These are phyloP conservation scores for Vollenhovia emeryi DNA, from an alignment of 1,140 invertebrate species.

Conservation along the genomic window DNA sequence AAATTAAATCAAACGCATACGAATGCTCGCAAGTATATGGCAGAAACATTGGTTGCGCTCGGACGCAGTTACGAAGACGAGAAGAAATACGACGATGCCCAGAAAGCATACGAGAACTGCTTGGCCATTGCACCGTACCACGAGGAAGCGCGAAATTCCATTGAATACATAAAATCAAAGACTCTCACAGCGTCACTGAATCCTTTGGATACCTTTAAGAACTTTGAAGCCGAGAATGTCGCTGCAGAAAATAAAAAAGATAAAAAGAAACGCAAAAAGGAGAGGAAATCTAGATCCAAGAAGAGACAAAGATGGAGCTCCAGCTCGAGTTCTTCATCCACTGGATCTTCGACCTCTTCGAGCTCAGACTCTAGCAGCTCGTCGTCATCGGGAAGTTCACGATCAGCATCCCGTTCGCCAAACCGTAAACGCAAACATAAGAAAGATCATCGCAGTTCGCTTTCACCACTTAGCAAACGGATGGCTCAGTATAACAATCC, in stretches of 20 bases:
- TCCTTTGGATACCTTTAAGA: conserved; percentile 82
- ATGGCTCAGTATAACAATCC: conserved; percentile 88
- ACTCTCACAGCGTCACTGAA: conserved; percentile 79
- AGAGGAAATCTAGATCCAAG: conserved; percentile 90
- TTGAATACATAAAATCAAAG: conserved; percentile 91
- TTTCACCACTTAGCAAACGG: conserved; percentile 92
- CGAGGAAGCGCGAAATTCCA: conserved; percentile 93
- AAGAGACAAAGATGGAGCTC: conserved; percentile 88
- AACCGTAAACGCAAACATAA: conserved; percentile 89
- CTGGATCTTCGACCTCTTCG: conserved; percentile 87
- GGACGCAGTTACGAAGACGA: conserved; percentile 94
- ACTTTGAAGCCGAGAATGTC: conserved; percentile 79
- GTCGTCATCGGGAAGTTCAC: conserved; percentile 88
- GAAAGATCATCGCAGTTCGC: conserved; percentile 88
- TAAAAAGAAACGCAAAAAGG: conserved; percentile 91
- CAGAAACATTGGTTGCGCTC: conserved; percentile 95
- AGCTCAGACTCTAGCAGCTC: conserved; percentile 86
- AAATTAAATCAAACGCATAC: conserved; percentile 95
- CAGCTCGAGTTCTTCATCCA: conserved; percentile 88
- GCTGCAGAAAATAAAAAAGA: conserved; percentile 87
- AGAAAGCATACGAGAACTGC: conserved; percentile 93
- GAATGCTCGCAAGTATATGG: conserved; percentile 98
- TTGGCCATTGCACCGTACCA: conserved; percentile 92
- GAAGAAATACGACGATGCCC: conserved; percentile 93
- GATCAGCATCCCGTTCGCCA: conserved; percentile 86